Evolutionary conservation across 1,140 invertebrate genomes (phyloP).

Genomic region (Scaptomyza hsui): DNA sequence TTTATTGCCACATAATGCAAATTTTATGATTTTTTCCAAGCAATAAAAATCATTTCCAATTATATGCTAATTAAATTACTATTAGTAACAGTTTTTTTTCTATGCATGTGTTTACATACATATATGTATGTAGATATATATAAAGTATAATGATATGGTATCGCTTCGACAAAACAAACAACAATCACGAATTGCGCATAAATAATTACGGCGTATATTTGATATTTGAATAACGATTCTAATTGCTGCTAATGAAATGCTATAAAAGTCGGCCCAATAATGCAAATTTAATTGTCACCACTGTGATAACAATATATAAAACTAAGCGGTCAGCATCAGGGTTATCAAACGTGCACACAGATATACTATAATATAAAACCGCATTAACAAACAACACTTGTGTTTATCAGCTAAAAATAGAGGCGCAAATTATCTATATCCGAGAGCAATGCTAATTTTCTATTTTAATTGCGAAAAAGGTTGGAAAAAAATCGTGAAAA

Average conservation of each 20-base stretch:
- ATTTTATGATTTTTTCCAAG: conserved; percentile 42
- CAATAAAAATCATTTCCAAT: conserved; percentile 55
- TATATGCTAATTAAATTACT: conserved; percentile 68
- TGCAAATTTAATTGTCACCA: conserved; percentile 50
- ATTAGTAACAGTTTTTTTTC: conserved; percentile 35
- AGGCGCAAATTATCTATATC: conserved; percentile 37
- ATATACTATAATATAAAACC: conserved; percentile 3
- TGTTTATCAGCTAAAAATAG: conserved; percentile 31
- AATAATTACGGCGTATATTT: conserved; percentile 41
- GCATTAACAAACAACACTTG: conserved; percentile 11
- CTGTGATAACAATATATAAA: conserved; percentile 34
- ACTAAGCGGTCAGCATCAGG: neutral
- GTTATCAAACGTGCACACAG: conserved; percentile 13
- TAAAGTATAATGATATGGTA: conserved; percentile 15
- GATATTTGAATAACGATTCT: conserved; percentile 34
- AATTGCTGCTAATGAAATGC: conserved; percentile 57
- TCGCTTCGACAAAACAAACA: conserved; percentile 25
- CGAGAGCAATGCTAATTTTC: neutral
- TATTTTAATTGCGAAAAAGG: too few species aligned
- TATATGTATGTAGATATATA: conserved; percentile 6
- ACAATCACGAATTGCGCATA: conserved; percentile 28
- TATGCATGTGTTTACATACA: conserved; percentile 1
- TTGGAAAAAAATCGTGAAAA: too few species aligned
- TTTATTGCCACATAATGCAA: conserved; percentile 48
- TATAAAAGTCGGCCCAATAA: conserved; percentile 40